A percentile compares a stretch with the other conserved stretches of the same genome.
Evolutionary conservation across 1,140 invertebrate species (phyloP).

Genomic region (Aphidius ervi): DNA sequence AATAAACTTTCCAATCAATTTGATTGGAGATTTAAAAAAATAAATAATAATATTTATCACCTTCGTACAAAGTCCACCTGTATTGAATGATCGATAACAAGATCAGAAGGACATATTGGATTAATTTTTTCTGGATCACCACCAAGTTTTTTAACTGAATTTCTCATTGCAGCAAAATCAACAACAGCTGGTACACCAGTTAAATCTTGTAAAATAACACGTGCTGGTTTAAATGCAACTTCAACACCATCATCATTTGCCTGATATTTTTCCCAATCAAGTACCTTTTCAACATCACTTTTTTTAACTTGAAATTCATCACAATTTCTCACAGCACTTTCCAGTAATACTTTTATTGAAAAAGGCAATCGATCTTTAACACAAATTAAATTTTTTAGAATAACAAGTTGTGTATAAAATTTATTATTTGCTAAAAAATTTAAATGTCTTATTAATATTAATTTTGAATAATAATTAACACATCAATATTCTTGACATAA

Average conservation of each 20-base stretch:
- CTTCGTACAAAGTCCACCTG: conserved; percentile 91
- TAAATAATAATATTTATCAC: conserved; percentile 53
- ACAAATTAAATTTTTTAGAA: conserved; percentile 8
- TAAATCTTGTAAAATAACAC: conserved; percentile 94
- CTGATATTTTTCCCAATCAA: conserved; percentile 86
- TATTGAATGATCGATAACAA: conserved; percentile 98
- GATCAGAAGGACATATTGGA: conserved; percentile 93
- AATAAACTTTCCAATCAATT: background rate
- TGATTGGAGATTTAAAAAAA: conserved; percentile 14
- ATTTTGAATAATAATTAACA: conserved; percentile 4
- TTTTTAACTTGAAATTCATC: conserved; percentile 89
- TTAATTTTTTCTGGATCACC: conserved; percentile 93
- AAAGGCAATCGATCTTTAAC: conserved; percentile 76
- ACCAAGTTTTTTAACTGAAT: conserved; percentile 82
- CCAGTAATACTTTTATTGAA: conserved; percentile 88
- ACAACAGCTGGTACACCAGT: conserved; percentile 98
- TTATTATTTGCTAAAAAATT: too few species aligned
- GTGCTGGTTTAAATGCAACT: conserved; percentile 91
- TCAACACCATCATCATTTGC: conserved; percentile 70
- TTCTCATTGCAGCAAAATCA: conserved; percentile 97
- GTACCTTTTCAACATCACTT: conserved; percentile 83
- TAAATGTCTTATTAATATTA: background rate
- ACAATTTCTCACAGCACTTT: conserved; percentile 93
- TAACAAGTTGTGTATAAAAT: background rate
- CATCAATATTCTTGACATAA: conserved; percentile 11